These are phyloP conservation scores for Acrobeloides nanus DNA, from an alignment of 2,888 invertebrate genomes.

Conservation along the genomic window DNA sequence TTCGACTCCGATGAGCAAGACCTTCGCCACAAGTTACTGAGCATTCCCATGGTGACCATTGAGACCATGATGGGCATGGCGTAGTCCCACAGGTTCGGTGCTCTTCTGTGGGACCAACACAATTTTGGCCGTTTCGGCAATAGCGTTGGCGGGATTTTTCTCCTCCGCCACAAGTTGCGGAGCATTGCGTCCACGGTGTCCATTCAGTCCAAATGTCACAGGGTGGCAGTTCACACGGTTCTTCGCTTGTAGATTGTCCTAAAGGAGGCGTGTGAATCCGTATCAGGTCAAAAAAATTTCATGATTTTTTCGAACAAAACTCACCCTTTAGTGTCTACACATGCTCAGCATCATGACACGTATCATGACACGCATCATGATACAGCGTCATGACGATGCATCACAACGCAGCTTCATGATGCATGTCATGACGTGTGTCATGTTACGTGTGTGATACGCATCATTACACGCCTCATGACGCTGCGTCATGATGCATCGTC, in stretches of 20 bases:
- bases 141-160: conserved; percentile 9
- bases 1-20: conserved; percentile 13
- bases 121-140: conserved; percentile 18
- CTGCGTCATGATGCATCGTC: too few relatives aligned
- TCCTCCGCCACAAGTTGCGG: conserved; percentile 21
- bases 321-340: too few relatives aligned
- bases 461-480: too few relatives aligned
- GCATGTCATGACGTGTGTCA: too few relatives aligned
- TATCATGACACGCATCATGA: too few relatives aligned
- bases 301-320: too few relatives aligned
- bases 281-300: neutral
- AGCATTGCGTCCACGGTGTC: conserved; percentile 13
- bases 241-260: conserved; percentile 19
- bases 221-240: conserved; percentile 22
- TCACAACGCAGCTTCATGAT: too few relatives aligned
- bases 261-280: neutral
- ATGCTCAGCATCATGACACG: too few relatives aligned
- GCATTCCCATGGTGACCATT: conserved; percentile 25
- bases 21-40: conserved; percentile 20
- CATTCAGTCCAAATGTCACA: conserved; percentile 26
- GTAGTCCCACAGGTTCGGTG: conserved; percentile 15
- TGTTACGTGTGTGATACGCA: too few relatives aligned
- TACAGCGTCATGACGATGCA: too few relatives aligned
- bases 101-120: conserved; percentile 17
- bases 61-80: conserved; percentile 17